Evolutionary conservation across 2,797 vertebrate genomes (phyloP).

Genomic region (Sphaeramia orbicularis): DNA sequence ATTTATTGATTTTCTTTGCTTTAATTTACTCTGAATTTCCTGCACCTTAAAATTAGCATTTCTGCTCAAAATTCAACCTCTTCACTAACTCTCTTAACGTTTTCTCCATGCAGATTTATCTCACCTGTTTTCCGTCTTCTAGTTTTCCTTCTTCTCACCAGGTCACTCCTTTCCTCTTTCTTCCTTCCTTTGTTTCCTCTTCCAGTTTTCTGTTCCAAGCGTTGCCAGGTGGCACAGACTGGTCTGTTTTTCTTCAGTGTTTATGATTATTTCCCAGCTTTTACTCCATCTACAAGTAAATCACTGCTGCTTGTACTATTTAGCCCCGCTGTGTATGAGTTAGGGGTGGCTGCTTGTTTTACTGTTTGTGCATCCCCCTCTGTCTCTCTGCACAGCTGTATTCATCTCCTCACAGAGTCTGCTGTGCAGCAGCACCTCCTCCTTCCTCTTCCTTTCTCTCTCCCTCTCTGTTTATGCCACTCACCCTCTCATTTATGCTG

Average conservation of each 20-base stretch:
- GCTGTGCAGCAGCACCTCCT: constrained; percentile 34
- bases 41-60: constrained; percentile 1
- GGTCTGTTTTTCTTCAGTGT: constrained; percentile 30
- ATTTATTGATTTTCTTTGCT: neutral
- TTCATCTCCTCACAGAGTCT: constrained; percentile 74
- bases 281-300: constrained; percentile 48
- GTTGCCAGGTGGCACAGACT: constrained; percentile 33
- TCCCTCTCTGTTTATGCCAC: constrained; percentile 39
- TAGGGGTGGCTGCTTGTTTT: constrained; percentile 49
- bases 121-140: constrained; percentile 65
- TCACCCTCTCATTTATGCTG: constrained; percentile 55
- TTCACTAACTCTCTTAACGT: neutral
- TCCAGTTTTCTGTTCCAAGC: constrained; percentile 40
- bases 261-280: constrained; percentile 39
- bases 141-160: constrained; percentile 18
- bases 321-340: constrained; percentile 24
- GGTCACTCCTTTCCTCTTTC: constrained; percentile 52
- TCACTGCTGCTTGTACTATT: constrained; percentile 25
- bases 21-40: neutral
- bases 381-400: constrained; percentile 85
- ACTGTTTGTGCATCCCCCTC: constrained; percentile 73
- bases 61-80: neutral
- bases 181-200: constrained; percentile 60
- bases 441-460: constrained; percentile 14
- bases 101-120: constrained; percentile 20